A percentile compares a stretch with the other conserved stretches of the same genome.
Conservation (phyloP, 2,888 invertebrate genomes). For the Priocnemis perturbator region DNA sequence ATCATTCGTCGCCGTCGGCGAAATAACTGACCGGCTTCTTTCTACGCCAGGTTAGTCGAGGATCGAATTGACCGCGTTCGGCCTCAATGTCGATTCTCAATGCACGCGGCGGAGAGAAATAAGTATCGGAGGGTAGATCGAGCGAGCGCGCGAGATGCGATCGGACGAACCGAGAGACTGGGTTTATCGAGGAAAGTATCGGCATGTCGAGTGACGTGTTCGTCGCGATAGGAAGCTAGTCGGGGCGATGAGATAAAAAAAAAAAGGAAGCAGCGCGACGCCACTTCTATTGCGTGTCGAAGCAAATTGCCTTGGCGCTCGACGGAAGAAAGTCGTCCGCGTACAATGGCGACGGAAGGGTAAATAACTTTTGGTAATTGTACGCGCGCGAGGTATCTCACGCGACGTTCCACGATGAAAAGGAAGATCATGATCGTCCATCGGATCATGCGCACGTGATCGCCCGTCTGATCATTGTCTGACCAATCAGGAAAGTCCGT, state of each 20-base stretch:
- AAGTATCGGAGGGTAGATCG: constrained; percentile 38
- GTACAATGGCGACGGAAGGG: no score
- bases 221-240: constrained; percentile 2
- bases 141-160: constrained; percentile 31
- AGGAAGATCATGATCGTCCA: constrained; percentile 41
- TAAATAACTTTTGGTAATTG: constrained; percentile 46
- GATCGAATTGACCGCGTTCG: constrained; percentile 22
- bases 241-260: neutral
- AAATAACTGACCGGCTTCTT: constrained; percentile 45
- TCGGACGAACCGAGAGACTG: constrained; percentile 23
- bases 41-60: constrained; percentile 23
- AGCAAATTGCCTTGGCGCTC: no score
- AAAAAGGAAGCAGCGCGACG: neutral
- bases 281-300: no score
- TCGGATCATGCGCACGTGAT: constrained; percentile 54
- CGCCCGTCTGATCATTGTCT: constrained; percentile 61
- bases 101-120: constrained; percentile 21
- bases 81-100: constrained; percentile 1
- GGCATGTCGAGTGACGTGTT: constrained; percentile 15
- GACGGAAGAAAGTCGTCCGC: no score
- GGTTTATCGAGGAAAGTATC: constrained; percentile 39
- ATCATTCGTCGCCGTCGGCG: constrained; percentile 40
- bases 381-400: constrained; percentile 30
- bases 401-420: constrained; percentile 31
- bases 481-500: constrained; percentile 77